Percentiles rank a stretch among this genome's conserved stretches.
phyloP scores from a whole-genome alignment of 2,888 invertebrate species.

The Bellardia bayeri region DNA sequence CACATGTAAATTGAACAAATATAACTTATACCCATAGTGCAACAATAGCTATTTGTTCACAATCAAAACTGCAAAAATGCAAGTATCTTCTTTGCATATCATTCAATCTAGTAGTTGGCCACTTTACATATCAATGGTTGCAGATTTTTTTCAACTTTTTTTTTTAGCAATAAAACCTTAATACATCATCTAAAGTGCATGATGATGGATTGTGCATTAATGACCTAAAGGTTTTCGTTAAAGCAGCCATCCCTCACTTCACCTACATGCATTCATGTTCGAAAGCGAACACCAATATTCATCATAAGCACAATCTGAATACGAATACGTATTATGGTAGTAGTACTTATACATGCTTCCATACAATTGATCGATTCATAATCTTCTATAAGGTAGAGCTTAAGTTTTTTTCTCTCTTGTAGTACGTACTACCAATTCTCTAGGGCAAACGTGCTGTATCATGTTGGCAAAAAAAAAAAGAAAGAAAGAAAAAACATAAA shows the following conservation, averaged over 20 bases:
- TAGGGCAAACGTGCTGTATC: slow-evolving; percentile 68
- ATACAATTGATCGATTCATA: slow-evolving; percentile 20
- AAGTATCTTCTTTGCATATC: slow-evolving; percentile 42
- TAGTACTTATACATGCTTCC: slow-evolving; percentile 35
- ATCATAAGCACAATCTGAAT: slow-evolving; percentile 3
- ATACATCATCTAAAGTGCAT: slow-evolving; percentile 44
- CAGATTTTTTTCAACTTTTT: slow-evolving; percentile 3
- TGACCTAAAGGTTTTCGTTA: slow-evolving; percentile 60
- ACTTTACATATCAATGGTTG: slow-evolving; percentile 57
- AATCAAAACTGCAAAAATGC: slow-evolving; percentile 20
- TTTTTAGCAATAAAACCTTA: slow-evolving; percentile 38
- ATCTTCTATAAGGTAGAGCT: slow-evolving; percentile 26
- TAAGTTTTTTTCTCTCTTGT: not conserved
- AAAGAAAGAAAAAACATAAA: not conserved
- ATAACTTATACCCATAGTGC: slow-evolving; percentile 26
- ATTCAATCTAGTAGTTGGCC: slow-evolving; percentile 48
- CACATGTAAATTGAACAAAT: not conserved
- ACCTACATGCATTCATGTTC: slow-evolving; percentile 2
- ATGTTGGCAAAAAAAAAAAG: slow-evolving; percentile 23
- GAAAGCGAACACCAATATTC: slow-evolving; percentile 21
- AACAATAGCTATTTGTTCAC: slow-evolving; percentile 21
- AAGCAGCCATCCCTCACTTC: slow-evolving; percentile 15
- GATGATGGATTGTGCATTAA: slow-evolving; percentile 60
- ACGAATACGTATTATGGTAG: slow-evolving; percentile 16
- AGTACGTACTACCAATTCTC: slow-evolving; percentile 37